A percentile compares a stretch with the other conserved stretches of the same genome.
Evolutionary conservation across 2,888 invertebrate species (phyloP).

Genomic region (Polietes domitor): DNA sequence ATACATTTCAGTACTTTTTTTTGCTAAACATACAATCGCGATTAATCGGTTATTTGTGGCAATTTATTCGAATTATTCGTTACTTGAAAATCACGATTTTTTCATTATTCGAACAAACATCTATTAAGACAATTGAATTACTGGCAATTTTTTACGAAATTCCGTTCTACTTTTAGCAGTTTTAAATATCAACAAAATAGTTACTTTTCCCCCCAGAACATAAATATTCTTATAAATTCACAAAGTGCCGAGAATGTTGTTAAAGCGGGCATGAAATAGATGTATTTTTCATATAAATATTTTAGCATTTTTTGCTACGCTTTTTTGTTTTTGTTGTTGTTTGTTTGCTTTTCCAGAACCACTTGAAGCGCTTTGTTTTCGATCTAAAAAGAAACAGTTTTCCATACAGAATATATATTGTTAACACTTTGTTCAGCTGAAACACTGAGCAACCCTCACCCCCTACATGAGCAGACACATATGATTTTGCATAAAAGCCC

Average conservation of each 20-base stretch:
- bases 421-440: not conserved
- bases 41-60: too few relatives aligned
- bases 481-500: not conserved
- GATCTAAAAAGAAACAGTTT: conserved; percentile 12
- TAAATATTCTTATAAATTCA: not conserved
- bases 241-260: not conserved
- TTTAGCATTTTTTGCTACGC: not conserved
- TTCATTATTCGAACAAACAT: too few relatives aligned
- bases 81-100: too few relatives aligned
- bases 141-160: too few relatives aligned
- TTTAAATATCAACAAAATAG: too few relatives aligned
- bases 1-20: too few relatives aligned
- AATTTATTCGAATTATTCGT: too few relatives aligned
- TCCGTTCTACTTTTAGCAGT: too few relatives aligned
- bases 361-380: conserved; percentile 5
- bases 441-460: not conserved
- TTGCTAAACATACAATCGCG: too few relatives aligned
- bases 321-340: not conserved
- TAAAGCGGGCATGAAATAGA: not conserved
- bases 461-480: not conserved
- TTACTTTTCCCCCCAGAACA: too few relatives aligned
- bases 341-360: not conserved
- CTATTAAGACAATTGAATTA: too few relatives aligned
- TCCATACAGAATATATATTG: not conserved
- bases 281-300: not conserved